Base-by-base conservation (phyloP, 2,888 invertebrate genomes). In the Nasonia oneida region DNA sequence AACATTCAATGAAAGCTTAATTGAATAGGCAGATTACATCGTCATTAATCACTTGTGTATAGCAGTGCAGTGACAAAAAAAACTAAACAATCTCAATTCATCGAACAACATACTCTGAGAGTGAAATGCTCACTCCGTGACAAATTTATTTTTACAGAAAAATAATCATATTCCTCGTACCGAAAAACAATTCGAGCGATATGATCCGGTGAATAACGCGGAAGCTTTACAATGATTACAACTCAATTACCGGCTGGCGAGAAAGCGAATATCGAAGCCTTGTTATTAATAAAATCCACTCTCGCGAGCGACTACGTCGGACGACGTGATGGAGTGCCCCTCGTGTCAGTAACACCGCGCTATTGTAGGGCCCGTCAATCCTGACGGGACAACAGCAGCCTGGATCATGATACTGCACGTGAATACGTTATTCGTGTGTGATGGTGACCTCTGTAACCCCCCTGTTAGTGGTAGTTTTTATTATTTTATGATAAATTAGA, bases 271-370 rank as follows among this genome's bases (percentile, higher is more conserved):
- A 47, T 18, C 14, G 61, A 64, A 67, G 12, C 71, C 87, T 88
- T 73, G 87, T 81, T 77, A 82, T 88, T 88, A 84, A 77, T 82
- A 82, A 70, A 87, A 87, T 67, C 75, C 77, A 73, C 78, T 84
- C 74, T 61, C 10, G 8, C 18, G 29, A 57, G 23, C 75, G 89
- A 87, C 88, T 90, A 89, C 18, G 57, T 89, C 90, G 37, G 37
- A 87, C 71, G 90, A 88, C 6, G 10, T 86, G 88, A 90, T 90
- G 90, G 90, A 92, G 92, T 91, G 89, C 88, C 87, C 86, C 88
- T 89, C 83, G 88, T 91, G 92, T 88, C 90, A 89, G 29, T 91
- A 91, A 89, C 92, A 91, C 88, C 87, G 29, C 74, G 71, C 89
- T 84, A 90, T 90, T 89, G 89, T 89, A 90, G 90, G 23, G 53